phyloP scores from a whole-genome alignment of 2,888 invertebrate species.

The Epistrophella euchroma region DNA sequence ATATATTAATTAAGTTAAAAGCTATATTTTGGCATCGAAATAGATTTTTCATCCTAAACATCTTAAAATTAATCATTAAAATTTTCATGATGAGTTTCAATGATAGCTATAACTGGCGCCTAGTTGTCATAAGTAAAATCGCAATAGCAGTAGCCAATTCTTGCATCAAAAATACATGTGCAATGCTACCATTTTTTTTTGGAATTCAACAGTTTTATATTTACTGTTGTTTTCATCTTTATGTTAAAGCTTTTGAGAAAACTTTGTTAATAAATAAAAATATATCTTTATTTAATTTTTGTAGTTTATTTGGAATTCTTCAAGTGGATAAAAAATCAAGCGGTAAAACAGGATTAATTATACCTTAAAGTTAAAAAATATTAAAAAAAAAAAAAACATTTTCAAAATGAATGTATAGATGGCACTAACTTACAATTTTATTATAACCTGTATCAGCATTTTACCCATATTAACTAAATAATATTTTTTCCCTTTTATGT shows the following conservation, averaged over 20 bases:
- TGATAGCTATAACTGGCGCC: no score
- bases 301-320: slow-evolving; percentile 58
- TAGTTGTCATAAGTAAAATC: no score
- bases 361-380: slow-evolving; percentile 46
- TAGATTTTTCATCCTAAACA: no score
- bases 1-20: no score
- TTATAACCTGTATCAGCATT: background rate
- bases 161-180: no score
- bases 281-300: slow-evolving; percentile 31
- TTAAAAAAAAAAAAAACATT: background rate
- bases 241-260: background rate
- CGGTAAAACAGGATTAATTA: slow-evolving; percentile 23
- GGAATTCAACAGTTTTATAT: no score
- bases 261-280: background rate
- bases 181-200: no score
- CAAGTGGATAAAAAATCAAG: slow-evolving; percentile 48
- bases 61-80: no score
- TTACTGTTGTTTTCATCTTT: no score
- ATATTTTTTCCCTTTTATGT: background rate
- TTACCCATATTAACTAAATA: background rate
- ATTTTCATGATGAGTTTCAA: no score
- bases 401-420: background rate
- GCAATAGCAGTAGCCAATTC: no score
- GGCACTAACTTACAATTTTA: slow-evolving; percentile 21
- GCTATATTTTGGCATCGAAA: no score